These are phyloP conservation scores for Turritopsis rubra DNA, from an alignment of 30 jellyfish, hydroid and myxozoan genomes.

Conservation along the genomic window DNA sequence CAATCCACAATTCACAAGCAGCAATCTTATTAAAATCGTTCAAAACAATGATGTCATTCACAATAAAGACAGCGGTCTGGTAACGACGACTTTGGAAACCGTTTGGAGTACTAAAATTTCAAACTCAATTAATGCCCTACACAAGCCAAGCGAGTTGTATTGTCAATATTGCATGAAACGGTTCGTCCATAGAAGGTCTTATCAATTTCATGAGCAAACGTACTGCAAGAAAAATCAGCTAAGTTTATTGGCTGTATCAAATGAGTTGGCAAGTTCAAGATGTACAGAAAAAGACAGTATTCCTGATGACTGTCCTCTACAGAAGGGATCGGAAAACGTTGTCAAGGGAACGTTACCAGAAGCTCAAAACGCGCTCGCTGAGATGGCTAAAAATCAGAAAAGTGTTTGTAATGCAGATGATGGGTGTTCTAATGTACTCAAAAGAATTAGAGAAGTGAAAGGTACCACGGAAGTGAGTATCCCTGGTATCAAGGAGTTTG, in stretches of 20 bases:
- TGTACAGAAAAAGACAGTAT: not conserved
- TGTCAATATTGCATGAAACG: not conserved
- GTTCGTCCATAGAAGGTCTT: not conserved
- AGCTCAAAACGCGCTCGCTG: not conserved
- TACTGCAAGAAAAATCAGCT: not conserved
- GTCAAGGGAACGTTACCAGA: not conserved
- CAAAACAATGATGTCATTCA: too few species aligned
- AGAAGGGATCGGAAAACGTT: not conserved
- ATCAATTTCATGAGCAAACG: constrained; percentile 4
- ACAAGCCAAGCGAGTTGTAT: constrained; percentile 11
- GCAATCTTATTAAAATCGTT: too few species aligned
- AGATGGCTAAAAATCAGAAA: not conserved
- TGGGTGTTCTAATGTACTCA: not conserved
- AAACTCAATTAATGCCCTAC: too few species aligned
- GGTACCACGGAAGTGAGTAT: too few species aligned
- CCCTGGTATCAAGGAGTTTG: not conserved
- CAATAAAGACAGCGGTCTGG: too few species aligned
- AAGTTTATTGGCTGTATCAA: not conserved
- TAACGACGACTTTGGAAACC: too few species aligned
- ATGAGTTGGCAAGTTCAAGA: not conserved
- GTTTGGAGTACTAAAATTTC: too few species aligned
- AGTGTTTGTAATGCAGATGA: not conserved
- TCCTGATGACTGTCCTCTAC: not conserved
- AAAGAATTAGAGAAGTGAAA: too few species aligned
- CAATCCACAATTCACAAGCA: too few species aligned